Conservation (phyloP, 2,888 invertebrate genomes). For the Biston betularia region DNA sequence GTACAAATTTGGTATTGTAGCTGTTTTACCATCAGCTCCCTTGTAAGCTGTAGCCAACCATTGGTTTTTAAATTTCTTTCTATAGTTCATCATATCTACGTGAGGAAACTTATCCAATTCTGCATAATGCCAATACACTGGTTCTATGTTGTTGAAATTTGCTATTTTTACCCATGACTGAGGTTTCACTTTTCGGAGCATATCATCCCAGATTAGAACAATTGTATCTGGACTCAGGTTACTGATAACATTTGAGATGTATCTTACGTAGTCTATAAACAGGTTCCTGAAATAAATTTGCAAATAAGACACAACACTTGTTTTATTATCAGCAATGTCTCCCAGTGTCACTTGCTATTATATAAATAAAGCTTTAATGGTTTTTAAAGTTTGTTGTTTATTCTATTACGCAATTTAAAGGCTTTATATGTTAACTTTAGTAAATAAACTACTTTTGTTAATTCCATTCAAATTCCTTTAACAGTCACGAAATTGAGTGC, state of each 20-base stretch:
- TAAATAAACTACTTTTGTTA: no score
- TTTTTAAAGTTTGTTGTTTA: no score
- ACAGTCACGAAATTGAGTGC: no score
- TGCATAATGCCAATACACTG: slow-evolving; percentile 90
- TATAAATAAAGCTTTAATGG: no score
- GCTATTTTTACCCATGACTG: slow-evolving; percentile 73
- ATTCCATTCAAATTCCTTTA: no score
- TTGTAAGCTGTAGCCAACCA: slow-evolving; percentile 96
- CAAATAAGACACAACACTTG: background rate
- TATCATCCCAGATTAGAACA: slow-evolving; percentile 94
- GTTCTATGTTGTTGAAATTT: slow-evolving; percentile 84
- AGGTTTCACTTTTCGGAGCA: slow-evolving; percentile 87
- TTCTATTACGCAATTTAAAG: no score
- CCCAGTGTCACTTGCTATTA: no score
- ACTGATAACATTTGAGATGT: slow-evolving; percentile 79
- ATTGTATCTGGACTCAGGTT: slow-evolving; percentile 79
- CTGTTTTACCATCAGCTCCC: slow-evolving; percentile 88
- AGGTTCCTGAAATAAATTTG: slow-evolving; percentile 74
- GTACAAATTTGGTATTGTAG: slow-evolving; percentile 83
- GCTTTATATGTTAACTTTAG: no score
- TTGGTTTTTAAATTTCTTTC: slow-evolving; percentile 86
- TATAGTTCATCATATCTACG: slow-evolving; percentile 59
- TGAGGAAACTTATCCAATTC: slow-evolving; percentile 59
- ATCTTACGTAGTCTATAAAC: slow-evolving; percentile 88
- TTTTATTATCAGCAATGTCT: no score